Conservation (phyloP, 2,888 invertebrate genomes). For the Sturmia bella region DNA sequence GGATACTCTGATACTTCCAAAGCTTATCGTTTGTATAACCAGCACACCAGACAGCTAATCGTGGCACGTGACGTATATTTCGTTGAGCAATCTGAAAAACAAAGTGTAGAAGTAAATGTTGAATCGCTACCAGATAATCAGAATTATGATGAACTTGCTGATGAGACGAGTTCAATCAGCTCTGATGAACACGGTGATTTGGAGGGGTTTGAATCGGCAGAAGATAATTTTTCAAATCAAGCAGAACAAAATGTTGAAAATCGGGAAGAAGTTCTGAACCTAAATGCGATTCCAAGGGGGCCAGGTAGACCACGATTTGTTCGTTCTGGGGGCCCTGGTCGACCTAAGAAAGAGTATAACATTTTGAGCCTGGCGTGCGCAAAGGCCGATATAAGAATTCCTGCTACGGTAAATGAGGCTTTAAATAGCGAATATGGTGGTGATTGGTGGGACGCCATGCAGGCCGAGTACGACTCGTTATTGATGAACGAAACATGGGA, state of each 20-base stretch:
- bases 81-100: constrained; percentile 26
- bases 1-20: constrained; percentile 51
- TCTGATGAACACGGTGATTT: too few relatives aligned
- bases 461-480: constrained; percentile 61
- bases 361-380: constrained; percentile 33
- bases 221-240: too few relatives aligned
- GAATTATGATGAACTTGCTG: too few relatives aligned
- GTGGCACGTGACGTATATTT: constrained; percentile 49
- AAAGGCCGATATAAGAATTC: constrained; percentile 48
- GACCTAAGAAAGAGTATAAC: constrained; percentile 66
- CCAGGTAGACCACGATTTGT: constrained; percentile 54
- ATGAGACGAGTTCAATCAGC: too few relatives aligned
- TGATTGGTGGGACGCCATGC: constrained; percentile 65
- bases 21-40: constrained; percentile 40
- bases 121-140: too few relatives aligned
- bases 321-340: constrained; percentile 45
- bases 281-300: constrained; percentile 15
- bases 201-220: neutral
- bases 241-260: too few relatives aligned
- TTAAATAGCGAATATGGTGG: constrained; percentile 49
- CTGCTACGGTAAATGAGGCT: constrained; percentile 60
- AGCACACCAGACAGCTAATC: constrained; percentile 14
- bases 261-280: too few relatives aligned
- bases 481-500: constrained; percentile 52
- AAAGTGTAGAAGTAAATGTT: too few relatives aligned